Percentiles rank a stretch among this genome's conserved stretches.
These are phyloP conservation scores for Anguilla anguilla DNA, from an alignment of 2,797 vertebrate genomes.

Conservation along the genomic window DNA sequence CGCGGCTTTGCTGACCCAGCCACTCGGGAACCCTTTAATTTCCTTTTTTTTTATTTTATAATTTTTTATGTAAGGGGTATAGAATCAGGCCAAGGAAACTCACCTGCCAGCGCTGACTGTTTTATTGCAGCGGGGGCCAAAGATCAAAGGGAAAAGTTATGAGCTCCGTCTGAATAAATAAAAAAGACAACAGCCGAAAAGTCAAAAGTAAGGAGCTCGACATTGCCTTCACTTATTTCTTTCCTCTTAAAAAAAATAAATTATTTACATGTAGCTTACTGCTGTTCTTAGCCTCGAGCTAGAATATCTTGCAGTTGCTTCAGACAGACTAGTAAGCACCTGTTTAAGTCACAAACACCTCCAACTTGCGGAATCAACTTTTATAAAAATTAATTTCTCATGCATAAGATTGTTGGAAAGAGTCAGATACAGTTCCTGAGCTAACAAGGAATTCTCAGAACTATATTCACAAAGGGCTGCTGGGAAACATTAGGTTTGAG, in stretches of 20 bases:
- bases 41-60: background rate
- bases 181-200: conserved; percentile 13
- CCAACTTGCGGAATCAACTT: conserved; percentile 18
- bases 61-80: background rate
- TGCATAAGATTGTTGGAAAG: too few relatives aligned
- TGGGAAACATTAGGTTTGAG: too few relatives aligned
- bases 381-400: background rate
- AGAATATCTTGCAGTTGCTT: background rate
- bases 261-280: conserved; percentile 9
- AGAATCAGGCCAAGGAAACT: background rate
- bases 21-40: background rate
- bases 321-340: conserved; percentile 14
- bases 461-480: too few relatives aligned
- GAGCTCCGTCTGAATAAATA: background rate
- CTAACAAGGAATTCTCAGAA: too few relatives aligned
- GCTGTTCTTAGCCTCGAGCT: conserved; percentile 13
- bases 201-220: background rate
- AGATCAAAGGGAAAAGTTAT: background rate
- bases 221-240: conserved; percentile 28
- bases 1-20: too few relatives aligned
- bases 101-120: background rate
- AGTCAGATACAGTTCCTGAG: too few relatives aligned
- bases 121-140: background rate
- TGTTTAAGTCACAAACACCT: conserved; percentile 10
- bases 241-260: conserved; percentile 30